Evolutionary conservation across 2,888 invertebrate genomes (phyloP), one percentile per base, ranked within the genome.

Genomic region (Tetragonula carbonaria): DNA sequence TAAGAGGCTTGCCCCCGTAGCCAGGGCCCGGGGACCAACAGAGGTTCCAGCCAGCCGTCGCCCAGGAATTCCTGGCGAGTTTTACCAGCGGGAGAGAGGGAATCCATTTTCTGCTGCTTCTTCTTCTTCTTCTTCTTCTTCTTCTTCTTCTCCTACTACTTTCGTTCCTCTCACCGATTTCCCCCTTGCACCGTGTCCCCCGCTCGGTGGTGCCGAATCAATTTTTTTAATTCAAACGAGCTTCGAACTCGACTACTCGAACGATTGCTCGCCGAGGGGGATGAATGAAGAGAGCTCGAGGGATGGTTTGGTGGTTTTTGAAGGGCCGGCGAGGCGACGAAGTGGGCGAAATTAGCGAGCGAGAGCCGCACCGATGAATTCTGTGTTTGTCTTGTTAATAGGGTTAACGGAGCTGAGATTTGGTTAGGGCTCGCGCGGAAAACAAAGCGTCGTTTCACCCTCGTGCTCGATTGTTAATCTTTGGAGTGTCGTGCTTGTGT

Each of bases 41-140:
- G 86, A 89, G 86, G 86, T 85, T 85, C 18, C 28, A 21, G 80
- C 81, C 87, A 85, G 84, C 90, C 81, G 84, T 91, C 88, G 89
- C 87, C 86, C 86, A 89, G 85, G 91, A 91, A 92, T 92, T 92
- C 92, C 91, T 91, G 89, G 91, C 92, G 90, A 91, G 91, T 92
- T 91, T 88, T 91, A 91, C 90, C 92, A 91, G 90, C 90, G 90
- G 33, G 21, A 28, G 89, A 89, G 91, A 92, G 86, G 70, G 66
- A 77, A 57, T 33, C 62, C 57, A 59, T 82, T 75, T 82, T 82
- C 66, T 51, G 53, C 18, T 59, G 57, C 73, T 57, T 50, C 74
- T n/a, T 14, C 28, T 62, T 62, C 62, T 45, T 23, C 70, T 53
- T 53, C 74, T 55, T 63, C 55, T n/a, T 50, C 33, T 65, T 3